Base-by-base conservation (phyloP, 2,797 vertebrate species). In the Pempheris klunzingeri region DNA sequence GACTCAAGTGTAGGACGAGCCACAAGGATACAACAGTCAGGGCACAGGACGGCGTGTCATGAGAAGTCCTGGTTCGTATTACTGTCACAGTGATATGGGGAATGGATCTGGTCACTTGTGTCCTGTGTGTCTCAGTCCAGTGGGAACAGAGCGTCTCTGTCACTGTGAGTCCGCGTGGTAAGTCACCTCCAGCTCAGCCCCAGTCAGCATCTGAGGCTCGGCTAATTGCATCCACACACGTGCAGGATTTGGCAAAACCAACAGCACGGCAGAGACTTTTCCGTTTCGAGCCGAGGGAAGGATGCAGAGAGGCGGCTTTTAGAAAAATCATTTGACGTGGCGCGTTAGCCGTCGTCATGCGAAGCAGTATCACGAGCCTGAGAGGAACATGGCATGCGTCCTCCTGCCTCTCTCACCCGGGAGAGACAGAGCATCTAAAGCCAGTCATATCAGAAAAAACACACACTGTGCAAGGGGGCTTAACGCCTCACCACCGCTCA, bases 111-210 rank as follows among this genome's bases (percentile, higher is more conserved):
- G 54, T 80, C 87, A 69, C 77, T 74, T 39, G 26, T 77, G 86
- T 75, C 78, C 80, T 85, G 57, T 49, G 83, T 84, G 81, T 83
- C 82, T 76, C 49, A 38, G 76, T 43, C 74, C 49, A 78, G 63
- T 55, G 18, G 70, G 81, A 83, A 89, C 84, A 83, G 68, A 58
- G 59, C 13, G 70, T 86, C 82, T 86, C 77, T 32, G n/a, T 80
- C 74, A 28, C 41, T 38, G 44, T 71, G 32, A 34, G 71, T 65
- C 73, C 38, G 41, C 80, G 47, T 15, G 8, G 52, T 32, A 77
- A 77, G 85, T 92, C 87, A 90, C 87, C 88, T 88, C 79, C 83
- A 87, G 54, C 71, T 81, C 80, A 22, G 66, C 61, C 62, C 2
- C 38, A 46, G 86, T 78, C 83, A 87, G 81, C 71, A 78, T 80